These are phyloP conservation scores for Hymenopus coronatus DNA, from an alignment of 2,888 invertebrate genomes.

Conservation along the genomic window DNA sequence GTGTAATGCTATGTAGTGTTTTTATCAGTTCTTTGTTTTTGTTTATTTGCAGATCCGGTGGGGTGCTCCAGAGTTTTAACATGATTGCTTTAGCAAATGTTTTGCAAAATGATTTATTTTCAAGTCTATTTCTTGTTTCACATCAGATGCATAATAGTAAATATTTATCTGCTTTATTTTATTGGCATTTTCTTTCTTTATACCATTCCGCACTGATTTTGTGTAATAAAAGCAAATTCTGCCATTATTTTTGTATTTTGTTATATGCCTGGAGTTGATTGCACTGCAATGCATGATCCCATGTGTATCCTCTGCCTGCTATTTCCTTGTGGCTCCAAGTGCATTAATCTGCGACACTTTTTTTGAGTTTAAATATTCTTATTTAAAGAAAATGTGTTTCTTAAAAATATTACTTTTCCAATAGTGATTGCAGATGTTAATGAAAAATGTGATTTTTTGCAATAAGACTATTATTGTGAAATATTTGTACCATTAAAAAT, in stretches of 20 bases:
- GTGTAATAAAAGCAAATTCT: not conserved
- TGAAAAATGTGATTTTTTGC: no score
- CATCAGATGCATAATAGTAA: not conserved
- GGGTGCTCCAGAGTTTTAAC: slow-evolving; percentile 33
- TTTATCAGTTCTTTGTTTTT: slow-evolving; percentile 11
- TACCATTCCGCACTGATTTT: not conserved
- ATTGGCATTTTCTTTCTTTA: not conserved
- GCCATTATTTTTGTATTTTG: not conserved
- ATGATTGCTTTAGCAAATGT: not conserved
- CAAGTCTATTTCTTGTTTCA: not conserved
- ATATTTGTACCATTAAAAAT: no score
- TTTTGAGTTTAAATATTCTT: no score
- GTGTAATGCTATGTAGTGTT: not conserved
- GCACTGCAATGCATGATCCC: no score
- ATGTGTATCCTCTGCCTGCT: no score
- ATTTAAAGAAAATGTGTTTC: no score
- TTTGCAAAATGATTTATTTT: not conserved
- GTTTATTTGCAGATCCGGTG: slow-evolving; percentile 38
- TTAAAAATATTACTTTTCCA: no score
- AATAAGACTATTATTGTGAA: no score
- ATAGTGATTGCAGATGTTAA: no score
- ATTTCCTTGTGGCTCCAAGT: no score
- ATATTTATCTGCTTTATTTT: not conserved
- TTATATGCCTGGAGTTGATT: no score
- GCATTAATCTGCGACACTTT: no score